Conservation (phyloP, 2,797 vertebrate genomes). For the Trachops cirrhosus region DNA sequence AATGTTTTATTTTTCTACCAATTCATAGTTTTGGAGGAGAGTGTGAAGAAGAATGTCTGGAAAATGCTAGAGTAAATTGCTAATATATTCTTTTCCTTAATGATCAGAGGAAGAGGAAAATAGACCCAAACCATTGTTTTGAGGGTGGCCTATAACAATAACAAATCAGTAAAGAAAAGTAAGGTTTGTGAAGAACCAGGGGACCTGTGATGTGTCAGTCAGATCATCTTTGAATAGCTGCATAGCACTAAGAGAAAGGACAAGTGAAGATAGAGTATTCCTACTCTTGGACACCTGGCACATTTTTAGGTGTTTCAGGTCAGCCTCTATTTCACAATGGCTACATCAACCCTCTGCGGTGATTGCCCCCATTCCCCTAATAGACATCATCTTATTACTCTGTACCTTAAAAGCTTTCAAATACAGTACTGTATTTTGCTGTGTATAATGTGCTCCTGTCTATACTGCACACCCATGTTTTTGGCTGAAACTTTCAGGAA, state of each 20-base stretch:
- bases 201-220: background rate
- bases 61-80: constrained; percentile 24
- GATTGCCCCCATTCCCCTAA: too few relatives aligned
- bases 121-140: background rate
- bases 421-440: background rate
- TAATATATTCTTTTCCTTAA: background rate
- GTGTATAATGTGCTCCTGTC: too few relatives aligned
- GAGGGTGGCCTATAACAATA: background rate
- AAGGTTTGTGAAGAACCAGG: background rate
- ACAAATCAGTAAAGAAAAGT: background rate
- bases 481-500: too few relatives aligned
- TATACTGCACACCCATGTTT: too few relatives aligned
- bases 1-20: constrained; percentile 16
- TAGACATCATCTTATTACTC: background rate
- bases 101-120: background rate
- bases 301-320: background rate
- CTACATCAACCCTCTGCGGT: background rate
- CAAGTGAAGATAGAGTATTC: background rate
- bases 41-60: constrained; percentile 23
- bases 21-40: constrained; percentile 6
- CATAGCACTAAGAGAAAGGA: background rate
- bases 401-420: background rate
- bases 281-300: background rate
- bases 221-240: background rate
- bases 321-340: background rate